Conservation (phyloP, 2,888 invertebrate species). For the Caenorhabditis japonica region DNA sequence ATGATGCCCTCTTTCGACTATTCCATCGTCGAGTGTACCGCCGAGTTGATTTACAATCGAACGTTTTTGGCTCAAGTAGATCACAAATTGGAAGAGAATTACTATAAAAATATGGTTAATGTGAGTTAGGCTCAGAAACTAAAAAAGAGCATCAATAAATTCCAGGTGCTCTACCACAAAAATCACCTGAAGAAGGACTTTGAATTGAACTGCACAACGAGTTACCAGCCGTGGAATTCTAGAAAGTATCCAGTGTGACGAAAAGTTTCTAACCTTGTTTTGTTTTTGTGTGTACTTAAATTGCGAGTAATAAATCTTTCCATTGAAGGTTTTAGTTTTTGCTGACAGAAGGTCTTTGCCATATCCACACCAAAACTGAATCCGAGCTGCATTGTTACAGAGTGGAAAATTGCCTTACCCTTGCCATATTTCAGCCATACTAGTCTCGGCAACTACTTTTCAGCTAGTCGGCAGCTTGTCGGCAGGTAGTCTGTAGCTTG, state of each 20-base stretch:
- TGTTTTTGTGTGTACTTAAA: no score
- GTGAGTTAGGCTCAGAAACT: conserved; percentile 17
- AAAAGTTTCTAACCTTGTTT: neutral
- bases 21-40: conserved; percentile 57
- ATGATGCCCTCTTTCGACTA: conserved; percentile 61
- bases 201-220: conserved; percentile 43
- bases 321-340: no score
- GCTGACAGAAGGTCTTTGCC: no score
- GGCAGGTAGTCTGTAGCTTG: no score
- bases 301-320: no score
- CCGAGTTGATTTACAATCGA: conserved; percentile 57
- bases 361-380: no score
- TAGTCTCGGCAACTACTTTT: no score
- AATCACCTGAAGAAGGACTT: conserved; percentile 19
- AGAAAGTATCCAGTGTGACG: conserved; percentile 33
- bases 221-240: conserved; percentile 37
- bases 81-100: conserved; percentile 47
- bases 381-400: no score
- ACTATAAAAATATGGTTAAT: conserved; percentile 58
- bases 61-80: conserved; percentile 53
- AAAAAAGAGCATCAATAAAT: no score
- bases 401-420: no score
- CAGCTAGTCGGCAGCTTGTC: no score
- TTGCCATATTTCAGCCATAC: no score
- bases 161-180: conserved; percentile 52